These are phyloP conservation scores for Oxyteleia sp. DNA, from an alignment of 2,888 invertebrate species.

Conservation along the genomic window DNA sequence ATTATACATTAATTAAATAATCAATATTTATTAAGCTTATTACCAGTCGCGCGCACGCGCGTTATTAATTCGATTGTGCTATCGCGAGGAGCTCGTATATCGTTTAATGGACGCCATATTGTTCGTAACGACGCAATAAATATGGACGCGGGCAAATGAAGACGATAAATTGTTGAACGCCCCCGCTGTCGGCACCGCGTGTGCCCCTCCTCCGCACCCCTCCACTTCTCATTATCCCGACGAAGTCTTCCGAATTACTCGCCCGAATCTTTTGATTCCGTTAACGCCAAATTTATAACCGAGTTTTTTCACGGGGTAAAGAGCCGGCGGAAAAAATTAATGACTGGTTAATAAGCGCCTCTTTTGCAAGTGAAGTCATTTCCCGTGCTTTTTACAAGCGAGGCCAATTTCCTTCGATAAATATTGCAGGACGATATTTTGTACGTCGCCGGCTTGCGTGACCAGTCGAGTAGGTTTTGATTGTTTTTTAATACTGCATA, in stretches of 20 bases:
- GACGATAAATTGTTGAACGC: slow-evolving; percentile 86
- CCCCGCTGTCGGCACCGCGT: slow-evolving; percentile 82
- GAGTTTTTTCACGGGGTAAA: background rate
- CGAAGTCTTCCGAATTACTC: slow-evolving; percentile 11
- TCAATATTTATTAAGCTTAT: slow-evolving; percentile 87
- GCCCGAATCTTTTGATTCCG: slow-evolving; percentile 24
- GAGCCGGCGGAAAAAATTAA: slow-evolving; percentile 14
- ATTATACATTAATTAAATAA: slow-evolving; percentile 86
- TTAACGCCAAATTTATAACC: slow-evolving; percentile 23
- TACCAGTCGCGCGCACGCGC: slow-evolving; percentile 77
- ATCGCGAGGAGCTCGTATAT: slow-evolving; percentile 80
- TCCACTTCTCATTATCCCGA: background rate
- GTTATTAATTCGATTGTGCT: slow-evolving; percentile 83
- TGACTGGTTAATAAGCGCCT: slow-evolving; percentile 30
- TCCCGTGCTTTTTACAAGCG: slow-evolving; percentile 44
- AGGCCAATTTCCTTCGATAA: slow-evolving; percentile 18
- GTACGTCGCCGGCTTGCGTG: slow-evolving; percentile 51
- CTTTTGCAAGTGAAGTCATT: slow-evolving; percentile 5
- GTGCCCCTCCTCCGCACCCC: slow-evolving; percentile 35
- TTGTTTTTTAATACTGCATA: slow-evolving; percentile 59
- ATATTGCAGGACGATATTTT: slow-evolving; percentile 28
- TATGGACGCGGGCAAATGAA: slow-evolving; percentile 86
- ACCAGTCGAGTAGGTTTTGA: slow-evolving; percentile 59
- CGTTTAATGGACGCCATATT: slow-evolving; percentile 86
- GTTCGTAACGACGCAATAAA: slow-evolving; percentile 86